Base-by-base conservation (phyloP, 2,888 invertebrate genomes). In the Nematopogon swammerdamellus region DNA sequence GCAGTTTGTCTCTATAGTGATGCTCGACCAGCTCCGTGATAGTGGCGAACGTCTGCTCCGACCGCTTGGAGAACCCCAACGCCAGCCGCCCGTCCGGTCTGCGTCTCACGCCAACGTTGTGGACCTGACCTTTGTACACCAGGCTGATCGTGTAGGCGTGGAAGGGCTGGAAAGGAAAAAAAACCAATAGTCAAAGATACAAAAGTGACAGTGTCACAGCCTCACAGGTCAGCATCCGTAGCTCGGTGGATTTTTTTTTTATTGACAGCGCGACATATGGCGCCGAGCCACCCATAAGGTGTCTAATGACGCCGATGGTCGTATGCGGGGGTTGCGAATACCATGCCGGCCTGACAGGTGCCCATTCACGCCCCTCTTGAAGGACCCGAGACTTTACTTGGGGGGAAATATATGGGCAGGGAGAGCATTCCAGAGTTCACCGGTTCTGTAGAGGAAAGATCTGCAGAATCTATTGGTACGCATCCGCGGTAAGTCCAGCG, bases 121-220 rank as follows among this genome's bases (percentile, higher is more conserved):
- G 83, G 19, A 84, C 79, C 46, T 71, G 68, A 47, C 63, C 64
- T 30, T 77, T 64, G 57, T 84, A 84, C 0, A 81, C 65, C 11
- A 85, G 73, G 20, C 80, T 82, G 36, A 85, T 61, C 1, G 83
- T 84, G 58, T 82, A 84, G 0, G 72, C 74, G 59, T 80, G 80
- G 56, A 66, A 69, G 4, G 70, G 58, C 79, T 80, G 69, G 0
- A 59, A 61, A 17, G 10, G 20, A 10, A 47, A 29, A n/a, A n/a
- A n/a, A n/a, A n/a, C 17, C 8, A 25, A 25, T 25, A 4, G 25
- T 25, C 8, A 50, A 52, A 36, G 20, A 48, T 19, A 45, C 19
- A 43, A 51, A 51, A 46, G 46, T 49, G 48, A 49, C 47, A 51
- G 49, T 49, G 43, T 19, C 43, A 44, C 42, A 48, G 36, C 47